Percentiles rank a stretch among this genome's conserved stretches.
These are phyloP conservation scores for Engystomops pustulosus DNA, from an alignment of 2,113 vertebrate genomes.

Conservation along the genomic window DNA sequence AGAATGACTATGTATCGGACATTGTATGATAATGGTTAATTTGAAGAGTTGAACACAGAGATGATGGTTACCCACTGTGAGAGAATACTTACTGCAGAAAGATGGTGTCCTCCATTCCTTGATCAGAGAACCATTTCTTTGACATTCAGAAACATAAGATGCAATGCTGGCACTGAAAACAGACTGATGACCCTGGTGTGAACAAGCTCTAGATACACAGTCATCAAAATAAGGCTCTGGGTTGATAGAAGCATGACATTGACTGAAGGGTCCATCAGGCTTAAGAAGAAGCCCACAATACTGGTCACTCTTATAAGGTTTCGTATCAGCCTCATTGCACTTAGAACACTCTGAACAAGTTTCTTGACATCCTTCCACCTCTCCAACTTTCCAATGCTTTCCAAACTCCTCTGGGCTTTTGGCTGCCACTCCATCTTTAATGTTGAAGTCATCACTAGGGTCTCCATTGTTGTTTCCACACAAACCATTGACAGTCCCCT, in stretches of 20 bases:
- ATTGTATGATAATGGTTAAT: background rate
- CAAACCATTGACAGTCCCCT: constrained; percentile 62
- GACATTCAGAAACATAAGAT: constrained; percentile 68
- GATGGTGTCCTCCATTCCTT: constrained; percentile 65
- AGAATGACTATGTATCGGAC: no score
- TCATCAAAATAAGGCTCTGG: constrained; percentile 65
- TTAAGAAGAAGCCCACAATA: constrained; percentile 68
- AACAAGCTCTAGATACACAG: constrained; percentile 69
- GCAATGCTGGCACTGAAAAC: constrained; percentile 64
- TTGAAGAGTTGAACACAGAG: no score
- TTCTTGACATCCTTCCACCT: constrained; percentile 68
- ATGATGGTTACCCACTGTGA: background rate
- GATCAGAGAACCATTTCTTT: constrained; percentile 58
- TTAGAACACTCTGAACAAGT: constrained; percentile 25
- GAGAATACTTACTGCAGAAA: constrained; percentile 69
- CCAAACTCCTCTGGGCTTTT: constrained; percentile 62
- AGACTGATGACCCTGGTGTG: constrained; percentile 65
- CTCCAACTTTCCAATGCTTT: constrained; percentile 72
- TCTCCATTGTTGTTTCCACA: constrained; percentile 71
- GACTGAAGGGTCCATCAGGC: constrained; percentile 65
- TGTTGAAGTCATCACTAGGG: constrained; percentile 55
- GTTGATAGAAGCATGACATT: constrained; percentile 62
- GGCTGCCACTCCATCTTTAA: constrained; percentile 51
- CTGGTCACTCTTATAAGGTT: constrained; percentile 54
- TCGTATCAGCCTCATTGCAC: constrained; percentile 44